A percentile compares a stretch with the other conserved stretches of the same genome.
Conservation (phyloP, 2,888 invertebrate species). For the Odontothrips loti region DNA sequence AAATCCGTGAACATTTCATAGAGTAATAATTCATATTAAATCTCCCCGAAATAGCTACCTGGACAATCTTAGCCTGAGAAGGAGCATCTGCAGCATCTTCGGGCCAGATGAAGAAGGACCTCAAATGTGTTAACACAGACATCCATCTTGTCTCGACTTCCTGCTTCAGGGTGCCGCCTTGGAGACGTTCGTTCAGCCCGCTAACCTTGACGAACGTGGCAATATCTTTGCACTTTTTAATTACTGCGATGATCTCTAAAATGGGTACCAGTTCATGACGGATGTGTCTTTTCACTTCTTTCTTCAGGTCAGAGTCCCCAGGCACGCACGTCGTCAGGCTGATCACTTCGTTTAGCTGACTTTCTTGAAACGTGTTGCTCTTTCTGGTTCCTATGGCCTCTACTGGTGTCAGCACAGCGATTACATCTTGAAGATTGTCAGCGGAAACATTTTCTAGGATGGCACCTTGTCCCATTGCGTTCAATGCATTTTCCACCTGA, state of each 20-base stretch:
- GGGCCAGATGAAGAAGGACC: background rate
- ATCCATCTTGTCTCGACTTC: background rate
- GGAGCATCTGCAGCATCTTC: background rate
- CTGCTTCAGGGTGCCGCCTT: background rate
- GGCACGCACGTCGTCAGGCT: background rate
- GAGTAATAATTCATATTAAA: too few relatives aligned
- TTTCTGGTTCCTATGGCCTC: background rate
- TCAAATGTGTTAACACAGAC: background rate
- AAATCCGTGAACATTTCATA: background rate
- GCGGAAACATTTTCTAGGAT: background rate
- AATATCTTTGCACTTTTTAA: background rate
- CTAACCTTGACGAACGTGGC: background rate
- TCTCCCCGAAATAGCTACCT: background rate
- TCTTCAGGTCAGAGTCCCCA: background rate
- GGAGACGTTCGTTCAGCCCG: background rate
- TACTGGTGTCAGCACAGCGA: background rate
- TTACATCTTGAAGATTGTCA: background rate
- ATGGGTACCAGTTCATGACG: background rate
- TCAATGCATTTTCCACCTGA: background rate
- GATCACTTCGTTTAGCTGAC: background rate
- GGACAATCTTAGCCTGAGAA: background rate
- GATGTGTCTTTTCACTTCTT: background rate
- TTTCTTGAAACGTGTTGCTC: background rate
- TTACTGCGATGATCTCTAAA: background rate
- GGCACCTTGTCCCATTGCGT: background rate